Evolutionary conservation across 1,140 invertebrate species (phyloP).

Genomic region (Paraescarpia echinospica): DNA sequence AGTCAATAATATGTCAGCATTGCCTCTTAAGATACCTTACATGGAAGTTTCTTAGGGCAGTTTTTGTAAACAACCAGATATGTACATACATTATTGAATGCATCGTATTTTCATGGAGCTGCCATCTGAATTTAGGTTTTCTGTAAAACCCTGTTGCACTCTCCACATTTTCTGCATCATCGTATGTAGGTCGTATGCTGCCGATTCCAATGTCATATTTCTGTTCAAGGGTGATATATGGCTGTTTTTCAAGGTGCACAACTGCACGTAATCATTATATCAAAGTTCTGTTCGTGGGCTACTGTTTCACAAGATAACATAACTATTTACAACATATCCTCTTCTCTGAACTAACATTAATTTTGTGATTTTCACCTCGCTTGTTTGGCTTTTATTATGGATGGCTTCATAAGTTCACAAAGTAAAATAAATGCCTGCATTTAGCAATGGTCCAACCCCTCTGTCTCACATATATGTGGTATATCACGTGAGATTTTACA

Average conservation of each 20-base stretch:
- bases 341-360: background rate
- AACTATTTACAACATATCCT: background rate
- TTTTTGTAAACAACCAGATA: background rate
- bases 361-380: background rate
- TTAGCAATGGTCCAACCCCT: too few species aligned
- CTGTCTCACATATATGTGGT: too few species aligned
- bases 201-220: background rate
- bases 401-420: too few species aligned
- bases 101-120: background rate
- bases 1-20: background rate
- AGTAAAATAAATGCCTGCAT: too few species aligned
- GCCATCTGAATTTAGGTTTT: background rate
- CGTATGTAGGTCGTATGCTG: background rate
- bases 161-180: background rate
- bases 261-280: too few species aligned
- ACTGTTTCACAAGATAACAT: background rate
- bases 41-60: background rate
- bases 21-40: background rate
- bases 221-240: too few species aligned
- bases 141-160: background rate
- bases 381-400: background rate
- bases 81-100: background rate
- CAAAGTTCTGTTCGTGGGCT: background rate
- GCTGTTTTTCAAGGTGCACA: too few species aligned
- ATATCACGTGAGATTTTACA: too few species aligned